These are phyloP conservation scores for Callospermophilus lateralis DNA, from an alignment of 2,113 vertebrate species.

Conservation along the genomic window DNA sequence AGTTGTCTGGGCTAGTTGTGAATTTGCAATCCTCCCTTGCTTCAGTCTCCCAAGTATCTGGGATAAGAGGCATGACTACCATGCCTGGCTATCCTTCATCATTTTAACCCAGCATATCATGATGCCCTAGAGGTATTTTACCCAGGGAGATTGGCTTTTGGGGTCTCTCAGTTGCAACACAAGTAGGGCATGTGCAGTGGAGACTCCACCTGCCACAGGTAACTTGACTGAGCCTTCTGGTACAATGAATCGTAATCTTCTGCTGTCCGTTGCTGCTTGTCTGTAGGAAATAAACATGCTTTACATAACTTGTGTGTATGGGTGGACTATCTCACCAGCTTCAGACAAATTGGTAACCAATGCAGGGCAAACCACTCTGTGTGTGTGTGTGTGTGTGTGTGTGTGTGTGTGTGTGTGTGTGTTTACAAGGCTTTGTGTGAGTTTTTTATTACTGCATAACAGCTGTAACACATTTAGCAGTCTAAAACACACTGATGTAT, in stretches of 20 bases:
- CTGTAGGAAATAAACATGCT: background rate
- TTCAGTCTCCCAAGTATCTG: background rate
- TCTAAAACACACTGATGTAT: background rate
- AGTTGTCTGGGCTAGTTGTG: background rate
- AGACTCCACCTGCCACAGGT: too few relatives aligned
- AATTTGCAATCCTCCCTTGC: background rate
- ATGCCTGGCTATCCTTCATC: too few relatives aligned
- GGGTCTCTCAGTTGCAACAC: background rate
- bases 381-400: accelerated
- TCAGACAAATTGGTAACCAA: background rate
- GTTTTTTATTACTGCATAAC: background rate
- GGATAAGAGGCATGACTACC: background rate
- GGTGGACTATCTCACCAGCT: background rate
- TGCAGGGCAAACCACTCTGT: background rate
- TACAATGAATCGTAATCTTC: too few relatives aligned
- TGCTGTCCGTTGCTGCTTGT: background rate
- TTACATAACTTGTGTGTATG: background rate
- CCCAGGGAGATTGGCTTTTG: background rate
- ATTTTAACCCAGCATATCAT: background rate
- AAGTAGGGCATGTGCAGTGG: background rate
- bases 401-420: background rate
- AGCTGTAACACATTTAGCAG: background rate
- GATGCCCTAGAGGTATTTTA: background rate
- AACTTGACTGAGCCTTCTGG: background rate
- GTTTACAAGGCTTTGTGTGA: background rate